A percentile compares a stretch with the other conserved stretches of the same genome.
phyloP scores from a whole-genome alignment of 2,888 invertebrate species.

The Drosophila anomalipes region DNA sequence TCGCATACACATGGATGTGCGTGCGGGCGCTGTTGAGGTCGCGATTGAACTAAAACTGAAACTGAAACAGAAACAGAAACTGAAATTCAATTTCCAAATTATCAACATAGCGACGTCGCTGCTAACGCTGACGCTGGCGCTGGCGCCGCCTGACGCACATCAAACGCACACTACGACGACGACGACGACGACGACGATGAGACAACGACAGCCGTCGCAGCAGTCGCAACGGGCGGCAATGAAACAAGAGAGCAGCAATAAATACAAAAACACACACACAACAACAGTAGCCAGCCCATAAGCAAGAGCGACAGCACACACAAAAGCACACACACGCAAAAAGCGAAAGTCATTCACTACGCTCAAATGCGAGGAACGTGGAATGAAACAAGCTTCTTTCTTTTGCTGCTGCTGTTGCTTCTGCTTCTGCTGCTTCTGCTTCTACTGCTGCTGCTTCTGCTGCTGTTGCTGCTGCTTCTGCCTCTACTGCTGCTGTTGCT shows the following conservation, averaged over 20 bases:
- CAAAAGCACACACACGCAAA: conserved; percentile 36
- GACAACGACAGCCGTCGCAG: conserved; percentile 6
- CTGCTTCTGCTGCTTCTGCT: not conserved
- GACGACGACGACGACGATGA: not conserved
- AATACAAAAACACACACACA: not conserved
- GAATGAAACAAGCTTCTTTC: conserved; percentile 32
- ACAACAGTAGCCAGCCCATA: not conserved
- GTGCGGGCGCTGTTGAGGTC: conserved; percentile 78
- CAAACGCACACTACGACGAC: conserved; percentile 13
- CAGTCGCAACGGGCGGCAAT: conserved; percentile 24
- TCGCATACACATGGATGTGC: conserved; percentile 73
- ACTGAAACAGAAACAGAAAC: conserved; percentile 62
- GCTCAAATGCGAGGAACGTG: conserved; percentile 9
- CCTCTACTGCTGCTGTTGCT: not conserved
- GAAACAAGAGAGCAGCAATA: conserved; percentile 21
- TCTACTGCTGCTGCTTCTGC: not conserved
- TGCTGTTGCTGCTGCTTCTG: no score
- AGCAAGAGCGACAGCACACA: conserved; percentile 26
- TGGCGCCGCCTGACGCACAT: conserved; percentile 38
- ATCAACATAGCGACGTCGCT: conserved; percentile 46
- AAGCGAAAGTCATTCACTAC: conserved; percentile 59
- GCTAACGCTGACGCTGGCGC: conserved; percentile 8
- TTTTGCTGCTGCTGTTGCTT: not conserved
- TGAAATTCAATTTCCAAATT: conserved; percentile 70
- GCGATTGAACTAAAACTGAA: conserved; percentile 80